Conservation (phyloP, 2,888 invertebrate species). For the Watsonalla cultraria region DNA sequence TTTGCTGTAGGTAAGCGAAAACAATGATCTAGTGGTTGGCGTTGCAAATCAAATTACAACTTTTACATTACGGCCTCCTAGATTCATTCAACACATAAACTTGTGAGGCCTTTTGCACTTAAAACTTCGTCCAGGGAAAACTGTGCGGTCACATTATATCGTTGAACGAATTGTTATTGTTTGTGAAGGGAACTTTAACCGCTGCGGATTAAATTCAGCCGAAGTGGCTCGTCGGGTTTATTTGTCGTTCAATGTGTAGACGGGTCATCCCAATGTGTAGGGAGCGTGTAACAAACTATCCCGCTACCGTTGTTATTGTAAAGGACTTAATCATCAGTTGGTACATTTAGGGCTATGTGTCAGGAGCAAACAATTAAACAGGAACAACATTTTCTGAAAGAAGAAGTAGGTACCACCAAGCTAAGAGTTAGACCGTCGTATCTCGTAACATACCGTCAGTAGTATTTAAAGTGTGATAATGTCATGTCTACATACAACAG, state of each 20-base stretch:
- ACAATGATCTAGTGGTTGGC: conserved; percentile 50
- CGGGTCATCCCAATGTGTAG: conserved; percentile 25
- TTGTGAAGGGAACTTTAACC: conserved; percentile 59
- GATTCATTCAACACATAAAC: conserved; percentile 64
- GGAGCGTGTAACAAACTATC: conserved; percentile 4
- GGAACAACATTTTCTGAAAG: too few species aligned
- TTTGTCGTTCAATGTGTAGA: conserved; percentile 32
- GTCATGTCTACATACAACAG: too few species aligned
- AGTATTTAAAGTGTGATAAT: too few species aligned
- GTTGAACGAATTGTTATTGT: conserved; percentile 62
- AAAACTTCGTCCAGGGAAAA: conserved; percentile 55
- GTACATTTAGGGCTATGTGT: too few species aligned
- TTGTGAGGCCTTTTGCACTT: conserved; percentile 66
- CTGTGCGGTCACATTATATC: conserved; percentile 57
- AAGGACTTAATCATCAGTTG: too few species aligned
- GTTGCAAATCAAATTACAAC: conserved; percentile 67
- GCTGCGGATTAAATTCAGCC: conserved; percentile 47
- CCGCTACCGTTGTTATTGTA: too few species aligned
- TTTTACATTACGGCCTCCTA: conserved; percentile 59
- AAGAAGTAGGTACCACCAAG: too few species aligned
- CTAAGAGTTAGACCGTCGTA: too few species aligned
- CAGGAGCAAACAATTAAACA: too few species aligned
- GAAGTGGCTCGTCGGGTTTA: conserved; percentile 37
- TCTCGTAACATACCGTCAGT: too few species aligned
- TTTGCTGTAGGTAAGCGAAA: conserved; percentile 45